Evolutionary conservation across 1,140 invertebrate genomes (phyloP), one percentile per base, ranked within the genome.

Genomic region (Bombus superbus): DNA sequence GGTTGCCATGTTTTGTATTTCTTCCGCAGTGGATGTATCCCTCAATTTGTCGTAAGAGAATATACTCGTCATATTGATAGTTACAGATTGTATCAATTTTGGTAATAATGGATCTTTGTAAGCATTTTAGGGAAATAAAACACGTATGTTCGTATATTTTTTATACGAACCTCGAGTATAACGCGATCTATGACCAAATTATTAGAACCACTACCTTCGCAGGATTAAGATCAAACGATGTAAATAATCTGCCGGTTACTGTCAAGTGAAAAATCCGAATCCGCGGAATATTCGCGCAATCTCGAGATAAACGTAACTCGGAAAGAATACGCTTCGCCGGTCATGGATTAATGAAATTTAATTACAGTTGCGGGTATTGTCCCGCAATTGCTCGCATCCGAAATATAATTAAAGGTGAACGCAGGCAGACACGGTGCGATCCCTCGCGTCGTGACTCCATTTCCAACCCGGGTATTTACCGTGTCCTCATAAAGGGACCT

Each of bases 321-420:
- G 69, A 72, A 42, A 72, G 69, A 59, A 75, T 35, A 38, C 35
- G 53, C 13, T 32, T 25, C 47, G 53, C 13, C 74, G 35, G 47
- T 59, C 35, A 40, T 28, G 53, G 35, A 62, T 76, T 76, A 76
- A 76, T n/a, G 66, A 71, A 71, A 81, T 81, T 71, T 81, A 81
- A 81, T 81, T 68, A 57, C 25, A 10, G 18, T 15, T 25, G 74
- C 25, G 11, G 11, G 10, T 15, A 11, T 44, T 28, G 53, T 10
- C 53, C 47, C 32, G 28, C 57, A 72, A 73, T 72, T 62, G 59
- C 38, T 32, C 47, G 68, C 25, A 28, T 59, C 79, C 38, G 44
- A 72, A 57, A 73, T 69, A 72, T 73, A 73, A 81, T 81, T 73
- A 81, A 81, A 81, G 72, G 38, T 11, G 44, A 22, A 11, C 8